Evolutionary conservation across 2,888 invertebrate genomes (phyloP), one percentile per base, ranked within the genome.

Genomic region (Prosopocoilus inquinatus): DNA sequence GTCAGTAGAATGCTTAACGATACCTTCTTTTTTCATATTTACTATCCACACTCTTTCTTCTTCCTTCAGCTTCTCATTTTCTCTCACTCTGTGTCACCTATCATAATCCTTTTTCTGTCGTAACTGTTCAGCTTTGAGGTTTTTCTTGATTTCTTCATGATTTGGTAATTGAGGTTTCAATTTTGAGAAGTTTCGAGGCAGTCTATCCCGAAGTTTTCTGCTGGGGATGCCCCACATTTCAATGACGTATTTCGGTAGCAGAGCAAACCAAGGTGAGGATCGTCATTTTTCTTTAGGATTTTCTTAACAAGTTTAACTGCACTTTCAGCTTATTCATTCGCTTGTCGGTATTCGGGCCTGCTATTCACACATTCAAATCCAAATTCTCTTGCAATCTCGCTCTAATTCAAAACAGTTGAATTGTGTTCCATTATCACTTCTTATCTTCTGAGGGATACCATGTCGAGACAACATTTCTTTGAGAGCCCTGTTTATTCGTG

Each of bases 291-390:
- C 4, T n/a, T 7, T 8, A 36, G 20, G 16, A 52, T 51, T 13
- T 11, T 56, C 33, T 59, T 59, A n/a, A 58, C 13, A 2, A 50
- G 41, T 32, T 55, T 51, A 2, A 52, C 55, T 20, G 55, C 47
- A 32, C 45, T 44, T 32, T 55, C 58, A 2, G 47, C 51, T 12
- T 39, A 36, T 16, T 48, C 55, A 48, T 58, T 58, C 16, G 46
- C 33, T 45, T 48, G 43, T 9, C 45, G 52, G 32, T 55, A 51
- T 47, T 45, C 39, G 8, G 49, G 49, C 20, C 51, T 55, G 35
- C 49, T 45, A 15, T 36, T 55, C n/a, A 41, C 20, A 46, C 47
- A 20, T 20, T 20, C 20, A 20, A 20, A 20, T 20, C 2, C 20
- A 20, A 20, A 20, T 20, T 20, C 20, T 20, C 4, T 20, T 2